Base-by-base conservation (phyloP, 1,140 invertebrate genomes). In the Brachionus rubens region DNA sequence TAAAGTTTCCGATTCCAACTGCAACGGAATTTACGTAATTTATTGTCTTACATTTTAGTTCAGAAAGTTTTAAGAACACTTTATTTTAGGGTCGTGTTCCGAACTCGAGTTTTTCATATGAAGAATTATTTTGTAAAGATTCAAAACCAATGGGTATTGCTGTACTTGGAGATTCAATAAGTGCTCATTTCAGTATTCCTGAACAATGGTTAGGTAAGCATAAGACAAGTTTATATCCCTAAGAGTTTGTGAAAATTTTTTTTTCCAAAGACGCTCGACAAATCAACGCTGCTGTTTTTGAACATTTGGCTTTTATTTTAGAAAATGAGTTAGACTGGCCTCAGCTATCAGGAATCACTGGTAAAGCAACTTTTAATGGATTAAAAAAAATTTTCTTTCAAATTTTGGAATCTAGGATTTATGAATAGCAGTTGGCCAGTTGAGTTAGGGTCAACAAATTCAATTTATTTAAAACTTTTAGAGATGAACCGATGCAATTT, bases 261-360 rank as follows among this genome's bases (percentile, higher is more conserved):
- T 33, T 1, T 16, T 59, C n/a, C 10, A 36, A 3, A 48, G 78
- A 75, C 24, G 72, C 50, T n/a, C 28, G 10, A n/a, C 33, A 75
- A 30, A 33, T 75, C 1, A 54, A 80, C 9, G 67, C 84, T 83
- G 79, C 79, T 36, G 77, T 78, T 10, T 82, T 86, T 62, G 79
- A 83, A 72, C 80, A 85, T 68, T 40, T 84, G 9, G 80, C 80
- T n/a, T 82, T 81, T 76, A 80, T 84, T 19, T 12, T 86, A 36
- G 82, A 85, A 75, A 86, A 87, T 82, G 86, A 87, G 79, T 67
- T 87, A 12, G 85, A 87, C 76, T 87, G 86, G 87, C 86, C 87
- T 26, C 82, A 87, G 77, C 77, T 86, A n/a, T 86, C 86, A 6
- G 82, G 83, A 77, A 80, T 78, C 7, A 87, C 86, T 78, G 86